A percentile compares a stretch with the other conserved stretches of the same genome.
Conservation (phyloP, 2,797 vertebrate genomes). For the Liparis tanakae region DNA sequence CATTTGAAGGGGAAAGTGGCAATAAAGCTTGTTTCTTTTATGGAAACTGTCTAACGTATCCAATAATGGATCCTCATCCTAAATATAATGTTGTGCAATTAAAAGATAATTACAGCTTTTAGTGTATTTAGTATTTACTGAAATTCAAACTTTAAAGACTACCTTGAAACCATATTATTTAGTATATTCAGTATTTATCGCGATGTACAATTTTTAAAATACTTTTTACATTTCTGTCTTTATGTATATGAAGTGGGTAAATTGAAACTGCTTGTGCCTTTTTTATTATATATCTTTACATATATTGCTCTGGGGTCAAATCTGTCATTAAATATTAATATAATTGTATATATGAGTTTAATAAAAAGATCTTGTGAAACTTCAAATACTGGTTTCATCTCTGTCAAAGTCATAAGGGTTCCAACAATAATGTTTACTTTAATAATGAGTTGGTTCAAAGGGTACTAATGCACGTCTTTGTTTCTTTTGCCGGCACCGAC, state of each 20-base stretch:
- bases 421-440: conserved; percentile 64
- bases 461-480: conserved; percentile 63
- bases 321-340: neutral
- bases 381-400: neutral
- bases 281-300: neutral
- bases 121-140: neutral
- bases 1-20: neutral
- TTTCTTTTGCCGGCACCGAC: conserved; percentile 80
- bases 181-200: neutral
- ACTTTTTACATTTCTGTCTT: neutral
- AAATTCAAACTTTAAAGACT: neutral
- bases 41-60: neutral
- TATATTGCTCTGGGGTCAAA: neutral
- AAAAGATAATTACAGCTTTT: neutral
- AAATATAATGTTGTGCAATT: neutral
- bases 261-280: neutral
- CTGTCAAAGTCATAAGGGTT: neutral
- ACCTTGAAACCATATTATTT: neutral
- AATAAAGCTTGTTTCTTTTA: neutral
- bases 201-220: neutral
- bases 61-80: neutral
- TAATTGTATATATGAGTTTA: neutral
- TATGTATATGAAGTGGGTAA: neutral
- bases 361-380: neutral
- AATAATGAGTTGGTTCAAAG: conserved; percentile 75